Evolutionary conservation across 1,140 invertebrate genomes (phyloP).

Genomic region (Drosophila kanapiae): DNA sequence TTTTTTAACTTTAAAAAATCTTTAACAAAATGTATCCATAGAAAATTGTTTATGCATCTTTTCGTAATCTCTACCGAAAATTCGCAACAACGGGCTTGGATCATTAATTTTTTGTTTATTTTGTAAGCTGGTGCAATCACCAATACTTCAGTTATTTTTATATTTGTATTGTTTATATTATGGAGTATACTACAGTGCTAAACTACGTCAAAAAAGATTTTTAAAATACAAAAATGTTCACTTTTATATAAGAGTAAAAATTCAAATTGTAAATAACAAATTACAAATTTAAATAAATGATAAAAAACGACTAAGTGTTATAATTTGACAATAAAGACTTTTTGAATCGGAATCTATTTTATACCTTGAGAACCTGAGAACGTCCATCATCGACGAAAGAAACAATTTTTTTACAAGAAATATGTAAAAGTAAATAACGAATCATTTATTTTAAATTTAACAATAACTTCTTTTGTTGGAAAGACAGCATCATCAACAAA

Average conservation of each 20-base stretch:
- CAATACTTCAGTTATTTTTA: not conserved
- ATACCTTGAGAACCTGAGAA: constrained; percentile 18
- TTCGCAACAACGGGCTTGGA: no score
- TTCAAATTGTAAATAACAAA: not conserved
- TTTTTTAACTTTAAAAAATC: no score
- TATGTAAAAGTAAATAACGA: constrained; percentile 11
- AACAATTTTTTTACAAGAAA: constrained; percentile 7
- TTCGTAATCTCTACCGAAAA: no score
- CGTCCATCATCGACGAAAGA: constrained; percentile 10
- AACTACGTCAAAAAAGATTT: not conserved
- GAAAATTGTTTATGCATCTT: no score
- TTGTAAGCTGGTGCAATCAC: no score
- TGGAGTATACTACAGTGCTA: not conserved
- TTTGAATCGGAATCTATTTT: constrained; percentile 5
- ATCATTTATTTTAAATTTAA: constrained; percentile 7
- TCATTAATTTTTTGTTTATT: no score
- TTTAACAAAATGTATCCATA: no score
- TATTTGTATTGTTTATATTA: not conserved
- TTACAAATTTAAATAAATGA: not conserved
- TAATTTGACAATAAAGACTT: constrained; percentile 1
- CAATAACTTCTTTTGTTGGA: not conserved
- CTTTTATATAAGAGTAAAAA: constrained; percentile 1
- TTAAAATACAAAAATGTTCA: not conserved
- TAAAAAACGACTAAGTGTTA: not conserved
- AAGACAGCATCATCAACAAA: not conserved